These are phyloP conservation scores for Otolemur crassicaudatus DNA, from an alignment of 2,797 vertebrate species.

Conservation along the genomic window DNA sequence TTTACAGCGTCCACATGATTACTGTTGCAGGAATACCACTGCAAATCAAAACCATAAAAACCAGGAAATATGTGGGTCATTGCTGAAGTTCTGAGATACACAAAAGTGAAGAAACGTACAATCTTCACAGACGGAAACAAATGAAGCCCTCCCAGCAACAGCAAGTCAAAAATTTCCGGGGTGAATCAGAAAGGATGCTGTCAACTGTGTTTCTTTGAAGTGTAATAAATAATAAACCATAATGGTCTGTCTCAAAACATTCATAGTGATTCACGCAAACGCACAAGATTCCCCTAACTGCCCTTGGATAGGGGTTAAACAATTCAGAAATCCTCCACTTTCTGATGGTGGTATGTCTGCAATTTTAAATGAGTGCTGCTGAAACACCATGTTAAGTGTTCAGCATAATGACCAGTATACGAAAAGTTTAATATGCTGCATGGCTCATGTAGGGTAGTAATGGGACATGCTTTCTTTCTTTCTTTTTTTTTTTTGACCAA, in stretches of 20 bases:
- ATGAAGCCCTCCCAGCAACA: too few species aligned
- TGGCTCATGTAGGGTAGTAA: neutral
- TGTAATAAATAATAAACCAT: too few species aligned
- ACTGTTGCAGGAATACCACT: neutral
- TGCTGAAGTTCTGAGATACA: too few species aligned
- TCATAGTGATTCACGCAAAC: neutral
- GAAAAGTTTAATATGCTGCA: neutral
- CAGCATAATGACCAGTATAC: neutral
- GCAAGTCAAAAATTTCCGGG: too few species aligned
- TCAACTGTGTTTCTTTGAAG: too few species aligned
- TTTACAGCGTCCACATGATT: neutral
- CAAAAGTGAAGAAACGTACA: too few species aligned
- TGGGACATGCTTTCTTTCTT: too few species aligned
- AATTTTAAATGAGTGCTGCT: neutral
- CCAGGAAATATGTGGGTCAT: neutral
- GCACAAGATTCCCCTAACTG: neutral
- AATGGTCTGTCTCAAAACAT: too few species aligned
- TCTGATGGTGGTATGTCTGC: neutral
- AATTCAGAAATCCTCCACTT: neutral
- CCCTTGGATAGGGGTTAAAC: neutral
- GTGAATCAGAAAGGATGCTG: too few species aligned
- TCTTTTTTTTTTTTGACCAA: neutral
- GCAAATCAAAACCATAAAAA: neutral
- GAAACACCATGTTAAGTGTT: neutral
- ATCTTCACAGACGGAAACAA: too few species aligned